A percentile compares a stretch with the other conserved stretches of the same genome.
Evolutionary conservation across 2,888 invertebrate species (phyloP).

Genomic region (Bhutanitis thaidina): DNA sequence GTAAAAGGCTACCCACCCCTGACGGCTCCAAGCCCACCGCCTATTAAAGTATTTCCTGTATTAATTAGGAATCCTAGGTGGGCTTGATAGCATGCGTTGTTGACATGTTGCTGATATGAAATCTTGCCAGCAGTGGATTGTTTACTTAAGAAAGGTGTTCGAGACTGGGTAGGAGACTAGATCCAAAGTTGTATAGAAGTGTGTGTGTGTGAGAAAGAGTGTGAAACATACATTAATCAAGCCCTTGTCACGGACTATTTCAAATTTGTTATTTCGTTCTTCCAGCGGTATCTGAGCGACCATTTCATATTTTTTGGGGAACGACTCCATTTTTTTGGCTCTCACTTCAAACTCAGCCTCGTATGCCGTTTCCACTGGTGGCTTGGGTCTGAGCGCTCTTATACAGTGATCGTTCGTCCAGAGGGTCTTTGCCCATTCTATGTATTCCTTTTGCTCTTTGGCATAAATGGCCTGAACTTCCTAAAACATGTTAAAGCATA

Average conservation of each 20-base stretch:
- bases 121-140: too few relatives aligned
- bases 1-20: too few relatives aligned
- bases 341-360: slow-evolving; percentile 53
- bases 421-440: slow-evolving; percentile 54
- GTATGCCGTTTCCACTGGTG: slow-evolving; percentile 48
- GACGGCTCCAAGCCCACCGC: too few relatives aligned
- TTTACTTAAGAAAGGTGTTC: too few relatives aligned
- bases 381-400: slow-evolving; percentile 54
- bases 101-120: too few relatives aligned
- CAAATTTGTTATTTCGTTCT: slow-evolving; percentile 29
- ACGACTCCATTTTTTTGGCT: slow-evolving; percentile 36
- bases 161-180: too few relatives aligned
- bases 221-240: slow-evolving; percentile 48
- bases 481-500: slow-evolving; percentile 29
- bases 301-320: slow-evolving; percentile 45
- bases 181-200: too few relatives aligned
- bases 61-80: too few relatives aligned
- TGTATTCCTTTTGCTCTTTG: slow-evolving; percentile 56
- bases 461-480: slow-evolving; percentile 43
- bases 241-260: slow-evolving; percentile 37
- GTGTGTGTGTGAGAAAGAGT: too few relatives aligned
- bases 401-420: slow-evolving; percentile 53
- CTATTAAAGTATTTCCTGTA: too few relatives aligned
- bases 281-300: slow-evolving; percentile 59
- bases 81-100: too few relatives aligned